Evolutionary conservation across 2,797 vertebrate species (phyloP), one percentile per base, ranked within the genome.

Genomic region (Lemur catta): DNA sequence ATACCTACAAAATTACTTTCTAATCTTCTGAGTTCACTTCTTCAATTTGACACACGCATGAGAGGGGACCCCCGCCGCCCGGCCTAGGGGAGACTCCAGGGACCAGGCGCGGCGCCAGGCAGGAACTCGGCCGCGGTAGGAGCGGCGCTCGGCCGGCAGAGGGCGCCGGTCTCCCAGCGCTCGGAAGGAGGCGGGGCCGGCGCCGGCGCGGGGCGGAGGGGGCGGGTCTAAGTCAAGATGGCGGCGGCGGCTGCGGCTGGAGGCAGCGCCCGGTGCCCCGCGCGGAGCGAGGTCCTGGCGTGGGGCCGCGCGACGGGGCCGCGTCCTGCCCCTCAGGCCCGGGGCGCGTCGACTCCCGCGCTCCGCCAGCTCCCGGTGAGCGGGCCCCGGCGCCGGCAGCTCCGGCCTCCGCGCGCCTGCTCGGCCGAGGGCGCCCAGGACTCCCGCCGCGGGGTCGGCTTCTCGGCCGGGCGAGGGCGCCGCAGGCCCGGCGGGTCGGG

Each of bases 161-260:
- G 97, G 89, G 95, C 90, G 96, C 48, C 35, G 30, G 41, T 17
- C 79, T 82, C 65, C 65, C 71, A 50, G 28, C 63, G 74, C 76
- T 80, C 96, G 95, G 97, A 96, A 97, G 97, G 96, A 97, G 97
- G 98, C 97, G 97, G 89, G 91, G 89, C 89, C 91, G 92, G 95
- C 94, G 95, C 95, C 92, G 78, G 97, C 96, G 69, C 84, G 43
- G 89, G 91, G 89, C 89, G 92, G 92, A 84, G n/a, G 78, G 85
- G 81, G 91, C 61, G 91, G 91, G 97, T 92, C 52, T 98, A 97
- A 98, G 97, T 92, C 98, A 98, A 98, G 98, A 98, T 98, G 98
- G 98, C 98, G 98, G 97, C 97, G 74, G 90, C 89, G 80, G 59
- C 90, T 33, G 67, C 3, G 35, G 35, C 43, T 46, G 61, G 82